A percentile compares a stretch with the other conserved stretches of the same genome.
These are phyloP conservation scores for Acipenser oxyrinchus DNA, from an alignment of 2,797 vertebrate species.

Conservation along the genomic window DNA sequence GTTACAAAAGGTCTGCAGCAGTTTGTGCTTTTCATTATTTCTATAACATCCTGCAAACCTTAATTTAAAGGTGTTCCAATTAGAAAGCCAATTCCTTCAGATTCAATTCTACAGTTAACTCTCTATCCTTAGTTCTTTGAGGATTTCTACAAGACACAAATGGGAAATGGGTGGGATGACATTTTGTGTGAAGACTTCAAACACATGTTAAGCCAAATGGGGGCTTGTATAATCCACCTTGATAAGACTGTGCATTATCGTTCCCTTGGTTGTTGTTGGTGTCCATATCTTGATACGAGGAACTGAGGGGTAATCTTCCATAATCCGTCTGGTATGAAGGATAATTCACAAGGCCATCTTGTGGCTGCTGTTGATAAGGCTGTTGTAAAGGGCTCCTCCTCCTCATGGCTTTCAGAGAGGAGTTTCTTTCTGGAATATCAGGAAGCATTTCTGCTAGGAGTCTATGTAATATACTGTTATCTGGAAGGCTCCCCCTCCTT, in stretches of 20 bases:
- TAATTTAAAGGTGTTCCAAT: no score
- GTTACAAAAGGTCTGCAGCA: no score
- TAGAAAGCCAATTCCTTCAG: neutral
- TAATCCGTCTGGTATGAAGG: constrained; percentile 53
- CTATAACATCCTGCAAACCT: no score
- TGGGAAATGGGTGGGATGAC: constrained; percentile 5
- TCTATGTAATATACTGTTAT: constrained; percentile 85
- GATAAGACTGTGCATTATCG: constrained; percentile 69
- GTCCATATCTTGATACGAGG: constrained; percentile 77
- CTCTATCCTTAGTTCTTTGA: neutral
- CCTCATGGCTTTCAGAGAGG: constrained; percentile 67
- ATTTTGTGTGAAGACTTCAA: neutral
- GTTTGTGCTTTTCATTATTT: no score
- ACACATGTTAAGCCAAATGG: no score
- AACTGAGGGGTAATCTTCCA: constrained; percentile 72
- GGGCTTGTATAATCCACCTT: constrained; percentile 71
- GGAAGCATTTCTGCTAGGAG: constrained; percentile 90
- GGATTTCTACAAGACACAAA: neutral
- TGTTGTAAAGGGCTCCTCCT: constrained; percentile 59
- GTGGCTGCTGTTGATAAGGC: constrained; percentile 65
- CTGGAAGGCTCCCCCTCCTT: constrained; percentile 76
- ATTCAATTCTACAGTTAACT: neutral
- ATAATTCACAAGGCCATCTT: constrained; percentile 54
- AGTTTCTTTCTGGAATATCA: constrained; percentile 87
- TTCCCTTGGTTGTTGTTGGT: constrained; percentile 69